Evolutionary conservation across 2,113 vertebrate species (phyloP).

Genomic region (Cyphomyrus discorhynchus): DNA sequence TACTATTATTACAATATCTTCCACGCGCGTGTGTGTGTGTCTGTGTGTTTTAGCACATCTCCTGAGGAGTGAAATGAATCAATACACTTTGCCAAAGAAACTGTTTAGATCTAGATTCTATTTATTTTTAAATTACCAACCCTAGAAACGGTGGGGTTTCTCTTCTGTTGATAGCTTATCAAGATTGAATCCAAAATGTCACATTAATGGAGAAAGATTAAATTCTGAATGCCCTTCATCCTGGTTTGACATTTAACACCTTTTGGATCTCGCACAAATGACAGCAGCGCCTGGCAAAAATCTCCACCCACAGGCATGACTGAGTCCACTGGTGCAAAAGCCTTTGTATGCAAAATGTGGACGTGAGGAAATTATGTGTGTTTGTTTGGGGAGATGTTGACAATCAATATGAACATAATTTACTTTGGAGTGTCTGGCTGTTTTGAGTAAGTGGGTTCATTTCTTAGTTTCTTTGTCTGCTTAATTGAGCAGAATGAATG

Average conservation of each 20-base stretch:
- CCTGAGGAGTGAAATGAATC: slow-evolving; percentile 16
- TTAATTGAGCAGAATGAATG: neutral
- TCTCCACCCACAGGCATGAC: neutral
- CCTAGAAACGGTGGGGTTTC: slow-evolving; percentile 44
- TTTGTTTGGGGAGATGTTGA: neutral
- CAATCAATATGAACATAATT: neutral
- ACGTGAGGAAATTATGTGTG: neutral
- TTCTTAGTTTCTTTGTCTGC: neutral
- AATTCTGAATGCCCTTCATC: slow-evolving; percentile 31
- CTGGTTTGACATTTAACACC: slow-evolving; percentile 41
- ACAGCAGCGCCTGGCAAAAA: slow-evolving; percentile 14
- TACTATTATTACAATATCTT: neutral
- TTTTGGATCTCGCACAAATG: slow-evolving; percentile 23
- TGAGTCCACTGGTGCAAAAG: neutral
- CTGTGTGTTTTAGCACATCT: slow-evolving; percentile 1
- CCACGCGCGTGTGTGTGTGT: neutral
- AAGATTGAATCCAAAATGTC: slow-evolving; percentile 49
- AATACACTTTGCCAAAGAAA: slow-evolving; percentile 32
- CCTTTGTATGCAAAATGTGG: neutral
- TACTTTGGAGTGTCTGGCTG: neutral
- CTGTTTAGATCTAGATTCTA: slow-evolving; percentile 35
- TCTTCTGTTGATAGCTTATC: slow-evolving; percentile 48
- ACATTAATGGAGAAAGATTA: slow-evolving; percentile 38
- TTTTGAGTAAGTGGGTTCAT: neutral
- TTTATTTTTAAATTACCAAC: slow-evolving; percentile 40